Conservation (phyloP, 2,797 vertebrate genomes). For the Micropoecilia bifurca region DNA sequence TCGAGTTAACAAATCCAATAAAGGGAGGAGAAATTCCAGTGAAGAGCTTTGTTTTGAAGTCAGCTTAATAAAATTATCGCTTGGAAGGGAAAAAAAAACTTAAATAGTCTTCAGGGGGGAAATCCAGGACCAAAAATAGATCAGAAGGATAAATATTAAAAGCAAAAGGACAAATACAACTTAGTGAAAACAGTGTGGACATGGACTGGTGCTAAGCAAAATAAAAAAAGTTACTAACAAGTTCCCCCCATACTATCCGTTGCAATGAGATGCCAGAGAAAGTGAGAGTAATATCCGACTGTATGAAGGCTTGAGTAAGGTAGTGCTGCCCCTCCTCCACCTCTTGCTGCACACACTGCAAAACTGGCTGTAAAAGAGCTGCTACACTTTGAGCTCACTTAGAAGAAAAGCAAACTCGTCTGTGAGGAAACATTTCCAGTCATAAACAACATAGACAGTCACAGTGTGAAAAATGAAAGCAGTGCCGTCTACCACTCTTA, state of each 20-base stretch:
- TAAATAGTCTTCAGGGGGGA: conserved; percentile 51
- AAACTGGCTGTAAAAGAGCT: background rate
- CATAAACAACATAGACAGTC: background rate
- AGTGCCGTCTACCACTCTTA: background rate
- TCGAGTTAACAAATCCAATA: background rate
- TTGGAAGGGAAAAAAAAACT: conserved; percentile 8
- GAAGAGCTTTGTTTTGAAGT: conserved; percentile 28
- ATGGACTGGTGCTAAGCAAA: background rate
- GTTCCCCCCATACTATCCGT: background rate
- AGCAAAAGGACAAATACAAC: conserved; percentile 28
- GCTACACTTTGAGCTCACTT: background rate
- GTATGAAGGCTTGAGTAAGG: background rate
- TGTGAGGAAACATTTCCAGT: background rate
- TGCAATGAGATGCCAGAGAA: background rate
- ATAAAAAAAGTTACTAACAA: background rate
- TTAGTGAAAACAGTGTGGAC: background rate
- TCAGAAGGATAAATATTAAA: conserved; percentile 29
- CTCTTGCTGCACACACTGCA: background rate
- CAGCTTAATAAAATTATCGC: conserved; percentile 29
- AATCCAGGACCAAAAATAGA: conserved; percentile 52
- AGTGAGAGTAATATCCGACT: background rate
- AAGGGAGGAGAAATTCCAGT: conserved; percentile 14
- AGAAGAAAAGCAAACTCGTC: background rate
- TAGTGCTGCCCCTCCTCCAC: background rate
- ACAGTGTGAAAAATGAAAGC: background rate